Evolutionary conservation across 2,888 invertebrate species (phyloP).

Genomic region (Digitonthophagus gazella): DNA sequence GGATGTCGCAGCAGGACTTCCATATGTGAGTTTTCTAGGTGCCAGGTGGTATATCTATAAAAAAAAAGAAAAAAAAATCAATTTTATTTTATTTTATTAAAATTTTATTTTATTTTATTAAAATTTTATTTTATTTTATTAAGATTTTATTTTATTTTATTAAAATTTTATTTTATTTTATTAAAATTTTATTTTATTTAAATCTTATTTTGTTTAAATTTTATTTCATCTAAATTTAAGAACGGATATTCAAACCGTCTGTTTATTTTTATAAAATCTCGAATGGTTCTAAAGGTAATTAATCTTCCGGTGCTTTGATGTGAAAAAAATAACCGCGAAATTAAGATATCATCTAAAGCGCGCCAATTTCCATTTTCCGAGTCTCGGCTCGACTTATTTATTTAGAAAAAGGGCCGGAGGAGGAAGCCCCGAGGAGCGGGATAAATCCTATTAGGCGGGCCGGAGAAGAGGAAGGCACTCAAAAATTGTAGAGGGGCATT

Average conservation of each 20-base stretch:
- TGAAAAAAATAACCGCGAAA: neutral
- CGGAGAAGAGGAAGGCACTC: slow-evolving; percentile 24
- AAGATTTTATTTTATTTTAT: no score
- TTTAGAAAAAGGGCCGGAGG: slow-evolving; percentile 5
- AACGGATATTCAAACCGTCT: no score
- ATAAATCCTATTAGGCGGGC: slow-evolving; percentile 24
- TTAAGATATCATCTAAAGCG: neutral
- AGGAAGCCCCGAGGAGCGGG: neutral
- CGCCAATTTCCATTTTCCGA: slow-evolving; percentile 4
- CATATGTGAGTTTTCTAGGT: slow-evolving; percentile 28
- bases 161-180: no score
- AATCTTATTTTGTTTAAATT: no score
- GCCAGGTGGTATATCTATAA: slow-evolving; percentile 25
- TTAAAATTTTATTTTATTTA: no score
- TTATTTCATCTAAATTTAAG: no score
- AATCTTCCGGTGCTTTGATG: neutral
- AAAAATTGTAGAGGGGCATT: slow-evolving; percentile 44
- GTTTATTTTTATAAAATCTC: neutral
- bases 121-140: neutral
- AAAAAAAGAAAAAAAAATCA: neutral
- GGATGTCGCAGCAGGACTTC: slow-evolving; percentile 28
- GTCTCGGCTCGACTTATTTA: slow-evolving; percentile 3
- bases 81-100: neutral
- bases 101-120: no score
- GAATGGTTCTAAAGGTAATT: neutral